Evolutionary conservation across 2,888 invertebrate genomes (phyloP).

Genomic region (Lasioglossum malachurum): DNA sequence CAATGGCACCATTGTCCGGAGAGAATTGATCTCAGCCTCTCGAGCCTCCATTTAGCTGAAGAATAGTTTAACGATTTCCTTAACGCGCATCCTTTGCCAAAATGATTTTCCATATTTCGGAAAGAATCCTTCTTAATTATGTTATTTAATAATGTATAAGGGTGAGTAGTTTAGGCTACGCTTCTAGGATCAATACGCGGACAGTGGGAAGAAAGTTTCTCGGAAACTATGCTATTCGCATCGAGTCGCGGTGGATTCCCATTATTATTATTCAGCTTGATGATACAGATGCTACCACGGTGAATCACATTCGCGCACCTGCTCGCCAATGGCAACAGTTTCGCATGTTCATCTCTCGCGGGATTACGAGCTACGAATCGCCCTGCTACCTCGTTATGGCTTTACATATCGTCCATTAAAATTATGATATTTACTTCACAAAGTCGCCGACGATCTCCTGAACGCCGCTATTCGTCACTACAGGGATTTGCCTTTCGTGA

Average conservation of each 20-base stretch:
- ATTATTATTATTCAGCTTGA: slow-evolving; percentile 37
- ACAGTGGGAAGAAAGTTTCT: background rate
- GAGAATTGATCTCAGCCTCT: background rate
- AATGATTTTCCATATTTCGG: background rate
- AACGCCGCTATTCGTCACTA: too few species aligned
- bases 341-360: background rate
- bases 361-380: slow-evolving; percentile 22
- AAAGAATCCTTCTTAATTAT: background rate
- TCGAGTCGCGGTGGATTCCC: background rate
- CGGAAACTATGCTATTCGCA: background rate
- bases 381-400: background rate
- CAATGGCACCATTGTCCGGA: background rate
- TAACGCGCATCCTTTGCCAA: background rate
- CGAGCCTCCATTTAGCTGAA: background rate
- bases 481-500: slow-evolving; percentile 5
- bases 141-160: background rate
- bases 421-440: slow-evolving; percentile 45
- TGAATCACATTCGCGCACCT: slow-evolving; percentile 36
- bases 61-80: background rate
- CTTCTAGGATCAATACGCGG: background rate
- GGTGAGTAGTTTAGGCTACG: background rate
- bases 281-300: slow-evolving; percentile 17
- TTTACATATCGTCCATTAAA: slow-evolving; percentile 47
- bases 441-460: background rate
- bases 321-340: slow-evolving; percentile 33